These are phyloP conservation scores for Heliconius aoede DNA, from an alignment of 2,888 invertebrate genomes.

Conservation along the genomic window DNA sequence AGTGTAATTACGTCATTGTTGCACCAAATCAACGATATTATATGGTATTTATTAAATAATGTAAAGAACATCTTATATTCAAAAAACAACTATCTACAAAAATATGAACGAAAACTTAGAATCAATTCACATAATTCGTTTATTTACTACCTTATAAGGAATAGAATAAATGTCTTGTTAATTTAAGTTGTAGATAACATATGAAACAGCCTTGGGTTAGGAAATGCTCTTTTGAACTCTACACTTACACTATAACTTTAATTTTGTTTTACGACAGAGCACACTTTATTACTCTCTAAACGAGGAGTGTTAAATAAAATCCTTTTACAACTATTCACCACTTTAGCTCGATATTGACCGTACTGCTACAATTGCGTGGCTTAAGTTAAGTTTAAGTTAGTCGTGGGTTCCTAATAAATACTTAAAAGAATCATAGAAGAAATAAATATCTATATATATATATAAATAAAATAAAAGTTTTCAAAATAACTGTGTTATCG, in stretches of 20 bases:
- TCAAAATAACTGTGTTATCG: too few species aligned
- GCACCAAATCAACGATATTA: too few species aligned
- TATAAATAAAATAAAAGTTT: too few species aligned
- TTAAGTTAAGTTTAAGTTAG: not conserved
- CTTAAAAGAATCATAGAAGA: not conserved
- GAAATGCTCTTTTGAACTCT: conserved; percentile 11
- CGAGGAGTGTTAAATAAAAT: conserved; percentile 21
- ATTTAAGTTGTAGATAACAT: not conserved
- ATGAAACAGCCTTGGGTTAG: not conserved
- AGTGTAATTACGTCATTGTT: too few species aligned
- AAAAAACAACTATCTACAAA: too few species aligned
- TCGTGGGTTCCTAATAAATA: not conserved
- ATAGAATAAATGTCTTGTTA: not conserved
- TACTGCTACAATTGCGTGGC: not conserved
- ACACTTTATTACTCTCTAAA: conserved; percentile 28
- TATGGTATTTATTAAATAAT: too few species aligned
- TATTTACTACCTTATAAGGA: not conserved
- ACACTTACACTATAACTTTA: conserved; percentile 22
- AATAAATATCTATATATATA: too few species aligned
- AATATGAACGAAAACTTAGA: too few species aligned
- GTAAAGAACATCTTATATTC: too few species aligned
- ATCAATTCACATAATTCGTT: too few species aligned
- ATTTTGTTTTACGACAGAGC: conserved; percentile 32
- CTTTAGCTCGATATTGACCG: not conserved
- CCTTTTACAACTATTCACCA: not conserved